phyloP scores from a whole-genome alignment of 2,888 invertebrate genomes.

The Malacosoma neustria region DNA sequence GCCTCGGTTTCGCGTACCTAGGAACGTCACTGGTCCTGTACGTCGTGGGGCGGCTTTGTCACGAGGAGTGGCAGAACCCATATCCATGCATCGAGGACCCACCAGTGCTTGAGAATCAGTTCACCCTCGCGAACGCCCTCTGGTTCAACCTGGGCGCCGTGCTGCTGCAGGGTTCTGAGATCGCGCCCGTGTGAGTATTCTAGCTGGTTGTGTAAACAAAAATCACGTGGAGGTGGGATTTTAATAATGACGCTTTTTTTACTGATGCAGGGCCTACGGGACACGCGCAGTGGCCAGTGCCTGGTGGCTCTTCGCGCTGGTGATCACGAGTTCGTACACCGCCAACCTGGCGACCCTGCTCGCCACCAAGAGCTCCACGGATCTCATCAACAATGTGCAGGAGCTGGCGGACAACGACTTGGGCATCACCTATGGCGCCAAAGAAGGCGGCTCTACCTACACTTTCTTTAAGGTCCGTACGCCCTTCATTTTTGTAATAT shows the following conservation, averaged over 20 bases:
- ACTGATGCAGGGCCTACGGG: conserved; percentile 85
- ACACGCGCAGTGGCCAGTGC: conserved; percentile 89
- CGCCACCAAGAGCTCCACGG: conserved; percentile 82
- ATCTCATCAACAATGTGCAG: conserved; percentile 82
- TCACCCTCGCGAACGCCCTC: conserved; percentile 87
- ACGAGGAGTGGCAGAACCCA: conserved; percentile 93
- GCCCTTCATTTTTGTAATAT: not conserved
- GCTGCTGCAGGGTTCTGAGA: conserved; percentile 90
- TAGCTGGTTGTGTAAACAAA: no score
- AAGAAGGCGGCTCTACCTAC: conserved; percentile 88
- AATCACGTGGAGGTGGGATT: no score
- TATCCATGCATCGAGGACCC: conserved; percentile 90
- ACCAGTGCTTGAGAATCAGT: conserved; percentile 87
- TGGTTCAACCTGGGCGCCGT: conserved; percentile 93
- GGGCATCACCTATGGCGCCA: conserved; percentile 90
- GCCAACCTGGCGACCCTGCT: conserved; percentile 94
- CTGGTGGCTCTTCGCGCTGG: conserved; percentile 93
- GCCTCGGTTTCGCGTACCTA: conserved; percentile 87
- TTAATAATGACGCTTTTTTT: no score
- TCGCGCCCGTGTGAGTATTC: conserved; percentile 88
- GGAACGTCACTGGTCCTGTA: conserved; percentile 87
- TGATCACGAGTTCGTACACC: conserved; percentile 90
- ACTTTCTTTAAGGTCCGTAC: conserved; percentile 86
- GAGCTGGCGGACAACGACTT: conserved; percentile 86
- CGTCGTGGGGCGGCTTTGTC: conserved; percentile 86